phyloP scores from a whole-genome alignment of 2,888 invertebrate species.

The Pimpla rufipes region DNA sequence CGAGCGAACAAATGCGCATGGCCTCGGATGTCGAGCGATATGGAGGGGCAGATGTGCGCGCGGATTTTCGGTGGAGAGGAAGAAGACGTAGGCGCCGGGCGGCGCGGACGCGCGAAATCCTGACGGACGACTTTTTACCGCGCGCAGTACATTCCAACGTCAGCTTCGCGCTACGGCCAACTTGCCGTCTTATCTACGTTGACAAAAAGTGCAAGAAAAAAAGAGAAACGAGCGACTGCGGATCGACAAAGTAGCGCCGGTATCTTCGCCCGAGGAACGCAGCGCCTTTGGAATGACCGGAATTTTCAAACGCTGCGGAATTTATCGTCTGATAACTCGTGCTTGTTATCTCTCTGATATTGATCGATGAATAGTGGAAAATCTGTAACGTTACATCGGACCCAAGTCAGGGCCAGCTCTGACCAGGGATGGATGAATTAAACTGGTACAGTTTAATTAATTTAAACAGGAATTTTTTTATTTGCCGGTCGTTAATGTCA shows the following conservation, averaged over 20 bases:
- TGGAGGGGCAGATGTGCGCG: constrained; percentile 15
- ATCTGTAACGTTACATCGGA: too few species aligned
- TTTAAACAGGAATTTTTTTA: too few species aligned
- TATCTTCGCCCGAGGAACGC: background rate
- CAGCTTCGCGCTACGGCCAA: constrained; percentile 36
- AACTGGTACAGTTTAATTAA: too few species aligned
- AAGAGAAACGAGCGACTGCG: background rate
- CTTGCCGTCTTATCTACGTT: constrained; percentile 36
- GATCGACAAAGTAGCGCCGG: background rate
- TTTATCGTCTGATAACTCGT: too few species aligned
- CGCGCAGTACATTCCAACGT: constrained; percentile 5
- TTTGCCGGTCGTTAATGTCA: too few species aligned
- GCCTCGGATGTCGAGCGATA: background rate
- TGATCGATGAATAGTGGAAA: too few species aligned
- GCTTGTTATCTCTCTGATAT: too few species aligned
- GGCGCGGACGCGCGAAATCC: constrained; percentile 21
- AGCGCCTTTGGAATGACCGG: background rate
- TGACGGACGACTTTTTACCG: constrained; percentile 57
- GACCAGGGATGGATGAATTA: too few species aligned
- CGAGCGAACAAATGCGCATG: constrained; percentile 39
- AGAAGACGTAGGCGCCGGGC: background rate
- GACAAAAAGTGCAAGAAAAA: constrained; percentile 44
- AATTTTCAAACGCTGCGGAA: too few species aligned
- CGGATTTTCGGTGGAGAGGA: background rate
- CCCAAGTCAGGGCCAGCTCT: too few species aligned